A percentile compares a stretch with the other conserved stretches of the same genome.
These are phyloP conservation scores for Clostera curtula DNA, from an alignment of 2,888 invertebrate species.

Conservation along the genomic window DNA sequence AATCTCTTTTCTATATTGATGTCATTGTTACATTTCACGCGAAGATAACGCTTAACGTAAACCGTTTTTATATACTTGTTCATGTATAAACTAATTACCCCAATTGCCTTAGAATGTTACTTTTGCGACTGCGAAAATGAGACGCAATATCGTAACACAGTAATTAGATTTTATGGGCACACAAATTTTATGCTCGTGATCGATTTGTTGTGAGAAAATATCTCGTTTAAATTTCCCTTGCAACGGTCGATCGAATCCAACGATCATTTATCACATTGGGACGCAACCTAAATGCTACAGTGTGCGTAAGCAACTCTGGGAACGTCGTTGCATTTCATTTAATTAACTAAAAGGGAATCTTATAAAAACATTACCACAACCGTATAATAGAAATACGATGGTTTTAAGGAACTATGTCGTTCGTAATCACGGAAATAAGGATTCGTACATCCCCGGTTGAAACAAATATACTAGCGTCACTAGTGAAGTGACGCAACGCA, in stretches of 20 bases:
- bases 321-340: slow-evolving; percentile 20
- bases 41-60: too few relatives aligned
- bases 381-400: slow-evolving; percentile 18
- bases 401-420: slow-evolving; percentile 24
- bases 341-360: slow-evolving; percentile 15
- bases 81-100: too few relatives aligned
- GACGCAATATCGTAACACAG: too few relatives aligned
- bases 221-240: slow-evolving; percentile 5
- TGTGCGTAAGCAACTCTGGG: slow-evolving; percentile 31
- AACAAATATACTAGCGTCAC: slow-evolving; percentile 22
- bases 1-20: too few relatives aligned
- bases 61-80: too few relatives aligned
- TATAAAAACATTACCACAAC: slow-evolving; percentile 26
- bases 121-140: too few relatives aligned
- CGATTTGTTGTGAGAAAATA: too few relatives aligned
- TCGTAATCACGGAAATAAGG: slow-evolving; percentile 25
- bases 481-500: slow-evolving; percentile 33
- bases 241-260: slow-evolving; percentile 10
- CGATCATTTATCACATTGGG: slow-evolving; percentile 10
- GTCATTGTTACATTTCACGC: too few relatives aligned
- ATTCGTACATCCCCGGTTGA: slow-evolving; percentile 23
- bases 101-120: too few relatives aligned
- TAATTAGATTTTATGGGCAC: too few relatives aligned
- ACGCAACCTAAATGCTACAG: slow-evolving; percentile 29
- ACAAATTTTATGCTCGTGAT: too few relatives aligned